These are phyloP conservation scores for Nephrocerus scutellatus DNA, from an alignment of 2,888 invertebrate genomes.

Conservation along the genomic window DNA sequence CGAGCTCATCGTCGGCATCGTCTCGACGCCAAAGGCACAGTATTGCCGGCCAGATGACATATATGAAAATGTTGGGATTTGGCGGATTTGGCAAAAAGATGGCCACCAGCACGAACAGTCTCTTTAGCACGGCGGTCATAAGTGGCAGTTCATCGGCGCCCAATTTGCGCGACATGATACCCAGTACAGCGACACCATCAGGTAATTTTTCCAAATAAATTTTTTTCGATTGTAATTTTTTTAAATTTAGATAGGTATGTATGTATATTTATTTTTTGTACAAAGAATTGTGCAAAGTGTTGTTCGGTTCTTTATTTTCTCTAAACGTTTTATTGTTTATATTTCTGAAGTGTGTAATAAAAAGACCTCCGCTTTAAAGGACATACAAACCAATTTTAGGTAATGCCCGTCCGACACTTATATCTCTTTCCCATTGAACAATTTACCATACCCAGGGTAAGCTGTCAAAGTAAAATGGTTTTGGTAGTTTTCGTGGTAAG, in stretches of 20 bases:
- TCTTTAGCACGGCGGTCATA: slow-evolving; percentile 94
- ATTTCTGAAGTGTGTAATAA: too few species aligned
- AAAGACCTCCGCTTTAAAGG: too few species aligned
- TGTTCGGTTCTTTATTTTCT: slow-evolving; percentile 2
- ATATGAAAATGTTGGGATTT: slow-evolving; percentile 84
- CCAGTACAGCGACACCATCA: slow-evolving; percentile 65
- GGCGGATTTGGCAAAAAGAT: slow-evolving; percentile 60
- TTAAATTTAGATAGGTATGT: background rate
- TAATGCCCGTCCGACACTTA: too few species aligned
- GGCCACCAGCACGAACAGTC: slow-evolving; percentile 67
- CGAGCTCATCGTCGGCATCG: slow-evolving; percentile 44
- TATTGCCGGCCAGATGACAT: slow-evolving; percentile 92
- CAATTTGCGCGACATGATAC: slow-evolving; percentile 80
- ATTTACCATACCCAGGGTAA: too few species aligned
- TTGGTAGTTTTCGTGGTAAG: too few species aligned
- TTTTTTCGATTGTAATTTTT: slow-evolving; percentile 5
- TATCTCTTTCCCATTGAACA: too few species aligned
- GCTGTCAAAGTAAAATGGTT: too few species aligned
- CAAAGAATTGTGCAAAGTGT: slow-evolving; percentile 9
- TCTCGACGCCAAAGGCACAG: slow-evolving; percentile 88
- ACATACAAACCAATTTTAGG: too few species aligned
- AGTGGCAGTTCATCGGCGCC: slow-evolving; percentile 90
- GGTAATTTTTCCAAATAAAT: slow-evolving; percentile 52
- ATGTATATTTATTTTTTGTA: slow-evolving; percentile 2
- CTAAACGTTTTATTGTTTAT: too few species aligned